Conservation (phyloP, 2,113 vertebrate species). For the Anser brachyrhynchus region DNA sequence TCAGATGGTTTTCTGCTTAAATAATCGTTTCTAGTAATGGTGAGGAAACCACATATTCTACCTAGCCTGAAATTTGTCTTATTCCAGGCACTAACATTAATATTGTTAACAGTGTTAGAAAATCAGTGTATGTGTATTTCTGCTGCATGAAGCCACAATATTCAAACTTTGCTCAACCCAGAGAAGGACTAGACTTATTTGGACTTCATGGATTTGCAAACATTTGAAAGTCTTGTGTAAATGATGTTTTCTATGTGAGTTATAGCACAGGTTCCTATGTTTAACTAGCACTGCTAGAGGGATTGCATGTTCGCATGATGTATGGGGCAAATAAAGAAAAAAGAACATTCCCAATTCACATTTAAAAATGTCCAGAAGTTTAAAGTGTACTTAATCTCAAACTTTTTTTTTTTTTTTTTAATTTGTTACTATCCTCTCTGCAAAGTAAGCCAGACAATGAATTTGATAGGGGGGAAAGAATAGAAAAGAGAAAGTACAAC, state of each 20-base stretch:
- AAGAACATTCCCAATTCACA: not conserved
- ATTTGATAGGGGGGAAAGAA: not conserved
- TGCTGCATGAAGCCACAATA: not conserved
- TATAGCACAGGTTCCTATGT: not conserved
- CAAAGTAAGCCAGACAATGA: not conserved
- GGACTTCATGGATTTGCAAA: not conserved
- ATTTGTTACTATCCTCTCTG: not conserved
- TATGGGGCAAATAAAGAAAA: not conserved
- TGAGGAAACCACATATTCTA: not conserved
- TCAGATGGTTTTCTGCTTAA: not conserved
- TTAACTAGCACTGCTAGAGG: not conserved
- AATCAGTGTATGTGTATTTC: not conserved
- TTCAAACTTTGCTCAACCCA: not conserved
- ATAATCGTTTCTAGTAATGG: not conserved
- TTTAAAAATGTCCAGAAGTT: not conserved
- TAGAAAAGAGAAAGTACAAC: not conserved
- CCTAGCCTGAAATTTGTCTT: not conserved
- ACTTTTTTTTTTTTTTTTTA: not conserved
- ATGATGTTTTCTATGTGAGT: not conserved
- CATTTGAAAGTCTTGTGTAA: not conserved
- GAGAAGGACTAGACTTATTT: not conserved
- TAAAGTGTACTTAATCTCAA: not conserved
- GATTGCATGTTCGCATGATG: not conserved
- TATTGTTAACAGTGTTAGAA: not conserved
- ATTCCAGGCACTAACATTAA: not conserved